phyloP scores from a whole-genome alignment of 2,888 invertebrate genomes.

The Ernsta delagoae region DNA sequence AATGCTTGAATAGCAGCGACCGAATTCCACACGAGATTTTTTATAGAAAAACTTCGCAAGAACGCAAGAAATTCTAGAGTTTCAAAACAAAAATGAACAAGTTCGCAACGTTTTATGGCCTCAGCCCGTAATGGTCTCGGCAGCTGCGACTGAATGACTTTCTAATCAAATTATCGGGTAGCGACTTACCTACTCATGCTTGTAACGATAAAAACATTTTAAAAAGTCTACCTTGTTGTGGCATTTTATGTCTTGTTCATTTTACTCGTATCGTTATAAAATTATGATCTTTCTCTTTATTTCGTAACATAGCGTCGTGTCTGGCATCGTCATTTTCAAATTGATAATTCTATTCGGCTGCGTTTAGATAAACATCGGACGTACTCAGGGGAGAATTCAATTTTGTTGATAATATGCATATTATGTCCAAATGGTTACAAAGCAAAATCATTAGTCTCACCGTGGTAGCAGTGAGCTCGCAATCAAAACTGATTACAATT shows the following conservation, averaged over 20 bases:
- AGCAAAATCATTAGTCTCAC: slow-evolving; percentile 47
- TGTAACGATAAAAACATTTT: slow-evolving; percentile 41
- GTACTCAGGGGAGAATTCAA: slow-evolving; percentile 24
- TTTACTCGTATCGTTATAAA: slow-evolving; percentile 1
- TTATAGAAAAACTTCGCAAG: slow-evolving; percentile 32
- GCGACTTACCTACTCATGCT: slow-evolving; percentile 40
- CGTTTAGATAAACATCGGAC: slow-evolving; percentile 14
- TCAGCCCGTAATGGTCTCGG: slow-evolving; percentile 36
- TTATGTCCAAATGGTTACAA: slow-evolving; percentile 36
- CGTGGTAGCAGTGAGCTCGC: slow-evolving; percentile 46
- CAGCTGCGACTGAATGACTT: slow-evolving; percentile 40
- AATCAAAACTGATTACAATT: slow-evolving; percentile 81
- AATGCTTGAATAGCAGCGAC: slow-evolving; percentile 54
- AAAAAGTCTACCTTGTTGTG: slow-evolving; percentile 32
- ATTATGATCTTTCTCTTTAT: slow-evolving; percentile 15
- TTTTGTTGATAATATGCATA: slow-evolving; percentile 34
- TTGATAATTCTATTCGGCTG: slow-evolving; percentile 4
- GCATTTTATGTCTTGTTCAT: slow-evolving; percentile 13
- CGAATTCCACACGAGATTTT: slow-evolving; percentile 47
- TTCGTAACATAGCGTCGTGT: slow-evolving; percentile 6
- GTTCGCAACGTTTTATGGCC: slow-evolving; percentile 39
- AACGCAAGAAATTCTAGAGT: slow-evolving; percentile 35
- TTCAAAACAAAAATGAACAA: slow-evolving; percentile 39
- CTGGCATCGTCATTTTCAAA: slow-evolving; percentile 10
- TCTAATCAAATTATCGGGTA: slow-evolving; percentile 47